Evolutionary conservation across 1,140 invertebrate species (phyloP), one percentile per base, ranked within the genome.

Genomic region (Globodera ellingtonae): DNA sequence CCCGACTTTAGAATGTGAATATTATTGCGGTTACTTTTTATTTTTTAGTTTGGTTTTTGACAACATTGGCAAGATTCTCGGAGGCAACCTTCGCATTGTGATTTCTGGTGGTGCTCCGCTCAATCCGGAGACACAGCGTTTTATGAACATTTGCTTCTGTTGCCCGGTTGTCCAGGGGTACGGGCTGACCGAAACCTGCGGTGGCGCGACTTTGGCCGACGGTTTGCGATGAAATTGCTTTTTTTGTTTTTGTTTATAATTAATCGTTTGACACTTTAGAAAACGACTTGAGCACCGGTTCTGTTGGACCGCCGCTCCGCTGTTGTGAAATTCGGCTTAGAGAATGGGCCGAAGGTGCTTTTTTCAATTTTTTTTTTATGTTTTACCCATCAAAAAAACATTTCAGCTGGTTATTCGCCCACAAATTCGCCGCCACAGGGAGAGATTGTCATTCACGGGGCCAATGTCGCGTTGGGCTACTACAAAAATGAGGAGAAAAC

Each of bases 181-280:
- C 91, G 97, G 97, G 8, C 92, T 98, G 56, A 99, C 97, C 2
- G 97, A 99, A 92, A 98, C 96, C 10, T 94, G 94, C 84, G 96
- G 95, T 4, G 95, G 94, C 87, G 95, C 94, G 47, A 94, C 95
- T 21, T 93, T 97, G 75, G 94, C 95, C 92, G 93, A 95, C 89
- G 90, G 93, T 93, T 74, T 81, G 6, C 44, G n/a, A 24, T 78
- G 18, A 65, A 24, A 78, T 15, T 48, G 24, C 8, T 46, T 79
- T 48, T 47, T 79, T 48, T 47, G 21, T n/a, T 24, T 24, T 24
- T 24, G 24, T 62, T 50, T 2, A 21, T 56, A 13, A 44, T 15
- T 59, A 10, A 74, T 6, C 13, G 1, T 67, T 70, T 21, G 70
- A 47, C 10, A 72, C 78, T 79, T 84, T 71, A 80, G 90, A 89